These are phyloP conservation scores for Ephialtes manifestator DNA, from an alignment of 2,888 invertebrate species.

Conservation along the genomic window DNA sequence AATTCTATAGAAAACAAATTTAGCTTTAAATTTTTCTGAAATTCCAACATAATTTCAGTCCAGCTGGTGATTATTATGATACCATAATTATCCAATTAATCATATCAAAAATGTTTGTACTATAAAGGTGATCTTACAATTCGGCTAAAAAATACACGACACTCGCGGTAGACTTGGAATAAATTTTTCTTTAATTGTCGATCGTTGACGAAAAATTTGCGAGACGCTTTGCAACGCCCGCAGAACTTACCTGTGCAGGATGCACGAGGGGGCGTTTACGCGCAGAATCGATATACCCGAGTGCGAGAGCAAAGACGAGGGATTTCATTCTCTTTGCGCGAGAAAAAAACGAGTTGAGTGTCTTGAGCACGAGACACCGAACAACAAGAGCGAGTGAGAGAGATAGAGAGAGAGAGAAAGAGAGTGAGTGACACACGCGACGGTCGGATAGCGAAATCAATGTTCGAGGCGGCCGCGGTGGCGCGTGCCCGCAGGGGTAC, in stretches of 20 bases:
- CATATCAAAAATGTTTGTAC: no score
- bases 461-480: conserved; percentile 77
- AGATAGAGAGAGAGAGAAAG: background rate
- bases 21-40: no score
- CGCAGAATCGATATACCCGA: conserved; percentile 58
- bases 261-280: conserved; percentile 43
- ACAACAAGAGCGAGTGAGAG: conserved; percentile 22
- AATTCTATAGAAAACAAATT: no score
- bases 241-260: conserved; percentile 68
- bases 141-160: conserved; percentile 5
- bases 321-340: conserved; percentile 32
- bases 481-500: conserved; percentile 92
- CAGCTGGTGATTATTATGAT: no score
- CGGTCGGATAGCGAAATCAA: conserved; percentile 68
- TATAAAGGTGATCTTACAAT: no score
- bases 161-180: conserved; percentile 10
- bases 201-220: background rate
- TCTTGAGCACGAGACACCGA: conserved; percentile 43
- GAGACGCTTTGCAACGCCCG: conserved; percentile 3
- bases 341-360: conserved; percentile 61
- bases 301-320: conserved; percentile 69
- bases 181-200: background rate
- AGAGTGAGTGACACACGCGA: conserved; percentile 54
- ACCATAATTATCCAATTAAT: no score
- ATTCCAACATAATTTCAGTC: no score